Conservation (phyloP, 2,797 vertebrate species). For the Chrosomus eos region DNA sequence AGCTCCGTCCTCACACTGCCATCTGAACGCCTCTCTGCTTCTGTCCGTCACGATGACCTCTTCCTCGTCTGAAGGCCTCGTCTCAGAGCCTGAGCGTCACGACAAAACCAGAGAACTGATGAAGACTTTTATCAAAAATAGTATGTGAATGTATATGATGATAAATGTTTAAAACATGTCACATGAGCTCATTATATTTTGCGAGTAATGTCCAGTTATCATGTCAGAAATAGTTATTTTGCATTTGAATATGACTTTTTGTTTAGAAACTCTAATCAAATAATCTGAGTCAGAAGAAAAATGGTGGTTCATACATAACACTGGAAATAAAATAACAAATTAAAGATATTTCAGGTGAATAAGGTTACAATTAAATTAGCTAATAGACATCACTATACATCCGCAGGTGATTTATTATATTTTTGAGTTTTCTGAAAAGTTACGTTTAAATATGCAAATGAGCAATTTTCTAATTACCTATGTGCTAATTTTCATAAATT, state of each 20-base stretch:
- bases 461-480: background rate
- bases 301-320: background rate
- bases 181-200: background rate
- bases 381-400: background rate
- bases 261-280: background rate
- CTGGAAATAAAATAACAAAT: background rate
- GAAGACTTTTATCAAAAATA: background rate
- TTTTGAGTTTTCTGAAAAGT: background rate
- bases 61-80: background rate
- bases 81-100: background rate
- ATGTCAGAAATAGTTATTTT: background rate
- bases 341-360: background rate
- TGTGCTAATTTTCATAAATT: background rate
- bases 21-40: slow-evolving; percentile 63
- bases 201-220: background rate
- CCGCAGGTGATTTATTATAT: background rate
- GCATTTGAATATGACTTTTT: background rate
- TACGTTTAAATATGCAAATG: background rate
- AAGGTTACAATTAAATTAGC: background rate
- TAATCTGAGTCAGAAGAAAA: background rate
- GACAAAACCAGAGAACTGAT: too few species aligned
- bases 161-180: background rate
- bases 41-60: slow-evolving; percentile 18
- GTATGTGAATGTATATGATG: background rate
- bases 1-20: slow-evolving; percentile 73